phyloP scores from a whole-genome alignment of 30 jellyfish, hydroid and myxozoan species.

The Rhopilema esculentum region DNA sequence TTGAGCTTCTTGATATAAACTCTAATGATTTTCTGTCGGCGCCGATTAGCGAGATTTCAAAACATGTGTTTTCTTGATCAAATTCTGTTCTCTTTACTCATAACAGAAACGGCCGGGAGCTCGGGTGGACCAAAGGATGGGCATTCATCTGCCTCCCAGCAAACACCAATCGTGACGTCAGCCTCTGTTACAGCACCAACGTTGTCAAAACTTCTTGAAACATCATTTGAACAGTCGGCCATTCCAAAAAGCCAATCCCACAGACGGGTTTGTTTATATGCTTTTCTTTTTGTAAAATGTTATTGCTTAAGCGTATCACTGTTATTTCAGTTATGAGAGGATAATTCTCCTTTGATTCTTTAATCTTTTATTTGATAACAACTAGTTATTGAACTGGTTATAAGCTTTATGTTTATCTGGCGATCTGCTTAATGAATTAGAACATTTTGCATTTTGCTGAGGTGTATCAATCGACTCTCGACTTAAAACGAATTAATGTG shows the following conservation, averaged over 20 bases:
- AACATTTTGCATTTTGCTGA: not conserved
- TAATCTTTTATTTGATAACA: too few species aligned
- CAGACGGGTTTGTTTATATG: conserved; percentile 25
- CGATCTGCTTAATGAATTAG: not conserved
- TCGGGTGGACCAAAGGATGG: not conserved
- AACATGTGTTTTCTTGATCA: too few species aligned
- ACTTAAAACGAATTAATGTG: not conserved
- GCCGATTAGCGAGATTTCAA: too few species aligned
- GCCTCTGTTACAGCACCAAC: conserved; percentile 80
- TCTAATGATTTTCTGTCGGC: too few species aligned
- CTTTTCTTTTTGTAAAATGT: too few species aligned
- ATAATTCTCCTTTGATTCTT: too few species aligned
- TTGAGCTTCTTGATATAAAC: too few species aligned
- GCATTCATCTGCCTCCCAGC: conserved; percentile 1
- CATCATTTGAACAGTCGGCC: conserved; percentile 15
- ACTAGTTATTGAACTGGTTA: too few species aligned
- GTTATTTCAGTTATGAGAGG: too few species aligned
- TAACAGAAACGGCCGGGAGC: not conserved
- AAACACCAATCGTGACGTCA: conserved; percentile 16
- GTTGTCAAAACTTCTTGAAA: conserved; percentile 75
- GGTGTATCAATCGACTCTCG: too few species aligned
- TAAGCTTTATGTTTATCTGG: too few species aligned
- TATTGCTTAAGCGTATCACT: too few species aligned
- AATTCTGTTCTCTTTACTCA: not conserved
- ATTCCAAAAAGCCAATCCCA: not conserved